Evolutionary conservation across 2,113 vertebrate genomes (phyloP).

Genomic region (Pachyramphus minor): DNA sequence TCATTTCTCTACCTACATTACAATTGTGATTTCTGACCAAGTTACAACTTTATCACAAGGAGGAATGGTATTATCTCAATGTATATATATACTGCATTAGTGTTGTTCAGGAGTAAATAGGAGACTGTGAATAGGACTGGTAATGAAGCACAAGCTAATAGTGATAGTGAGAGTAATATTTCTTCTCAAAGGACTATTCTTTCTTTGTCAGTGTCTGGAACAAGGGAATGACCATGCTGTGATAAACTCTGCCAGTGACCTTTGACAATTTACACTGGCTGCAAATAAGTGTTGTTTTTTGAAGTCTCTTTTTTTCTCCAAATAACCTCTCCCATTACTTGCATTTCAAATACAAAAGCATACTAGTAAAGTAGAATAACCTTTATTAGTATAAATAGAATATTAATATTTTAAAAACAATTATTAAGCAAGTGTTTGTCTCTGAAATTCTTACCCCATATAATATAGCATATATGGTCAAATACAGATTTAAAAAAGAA

Average conservation of each 20-base stretch:
- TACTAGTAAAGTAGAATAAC: background rate
- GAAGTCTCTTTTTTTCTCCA: background rate
- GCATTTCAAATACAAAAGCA: background rate
- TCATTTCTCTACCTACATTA: background rate
- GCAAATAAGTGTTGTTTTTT: background rate
- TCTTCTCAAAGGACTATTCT: background rate
- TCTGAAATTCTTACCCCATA: background rate
- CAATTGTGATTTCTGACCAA: background rate
- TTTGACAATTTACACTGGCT: background rate
- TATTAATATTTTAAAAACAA: background rate
- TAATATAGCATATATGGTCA: background rate
- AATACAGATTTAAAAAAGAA: background rate
- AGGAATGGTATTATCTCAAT: background rate
- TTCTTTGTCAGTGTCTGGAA: background rate
- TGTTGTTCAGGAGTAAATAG: background rate
- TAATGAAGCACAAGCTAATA: background rate
- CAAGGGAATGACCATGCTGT: background rate
- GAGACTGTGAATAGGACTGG: background rate
- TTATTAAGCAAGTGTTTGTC: background rate
- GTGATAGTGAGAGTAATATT: background rate
- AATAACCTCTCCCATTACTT: background rate
- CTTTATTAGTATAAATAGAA: background rate
- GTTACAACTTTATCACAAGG: background rate
- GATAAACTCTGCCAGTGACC: background rate
- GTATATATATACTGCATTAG: rapidly evolving